phyloP scores from a whole-genome alignment of 2,888 invertebrate genomes.

The Craniophora ligustri region DNA sequence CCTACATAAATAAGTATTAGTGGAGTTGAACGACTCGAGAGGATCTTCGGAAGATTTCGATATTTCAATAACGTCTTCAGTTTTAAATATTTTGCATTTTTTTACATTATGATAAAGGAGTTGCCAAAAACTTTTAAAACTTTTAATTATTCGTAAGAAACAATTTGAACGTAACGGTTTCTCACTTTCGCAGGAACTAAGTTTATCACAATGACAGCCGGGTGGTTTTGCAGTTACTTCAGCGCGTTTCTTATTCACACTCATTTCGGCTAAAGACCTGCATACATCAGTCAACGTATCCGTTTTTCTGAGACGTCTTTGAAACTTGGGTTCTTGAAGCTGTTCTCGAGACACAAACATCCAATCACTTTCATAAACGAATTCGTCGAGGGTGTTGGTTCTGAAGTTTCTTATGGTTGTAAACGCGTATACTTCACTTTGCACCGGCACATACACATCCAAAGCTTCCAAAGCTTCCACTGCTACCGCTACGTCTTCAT shows the following conservation, averaged over 20 bases:
- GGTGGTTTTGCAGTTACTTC: conserved; percentile 72
- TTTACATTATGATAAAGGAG: conserved; percentile 28
- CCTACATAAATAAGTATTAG: conserved; percentile 75
- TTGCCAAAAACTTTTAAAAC: conserved; percentile 40
- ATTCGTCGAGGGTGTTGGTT: conserved; percentile 71
- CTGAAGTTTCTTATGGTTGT: conserved; percentile 80
- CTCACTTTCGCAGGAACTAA: conserved; percentile 55
- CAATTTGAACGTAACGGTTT: conserved; percentile 54
- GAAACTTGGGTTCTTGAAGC: conserved; percentile 75
- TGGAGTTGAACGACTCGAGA: conserved; percentile 57
- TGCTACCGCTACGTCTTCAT: conserved; percentile 39
- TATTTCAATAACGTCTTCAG: conserved; percentile 4
- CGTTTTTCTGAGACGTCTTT: conserved; percentile 66
- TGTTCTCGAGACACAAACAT: conserved; percentile 73
- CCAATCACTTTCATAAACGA: conserved; percentile 80
- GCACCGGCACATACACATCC: conserved; percentile 45
- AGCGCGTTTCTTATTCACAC: conserved; percentile 57
- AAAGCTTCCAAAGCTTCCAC: conserved; percentile 56
- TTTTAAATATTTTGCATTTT: conserved; percentile 20
- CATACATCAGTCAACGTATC: conserved; percentile 71
- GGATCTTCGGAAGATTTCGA: conserved; percentile 44
- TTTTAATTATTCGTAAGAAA: conserved; percentile 45
- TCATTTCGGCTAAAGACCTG: conserved; percentile 64
- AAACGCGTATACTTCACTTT: conserved; percentile 72
- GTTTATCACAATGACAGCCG: conserved; percentile 73